These are phyloP conservation scores for Pseudochirops corinnae DNA, from an alignment of 2,797 vertebrate species.

Conservation along the genomic window DNA sequence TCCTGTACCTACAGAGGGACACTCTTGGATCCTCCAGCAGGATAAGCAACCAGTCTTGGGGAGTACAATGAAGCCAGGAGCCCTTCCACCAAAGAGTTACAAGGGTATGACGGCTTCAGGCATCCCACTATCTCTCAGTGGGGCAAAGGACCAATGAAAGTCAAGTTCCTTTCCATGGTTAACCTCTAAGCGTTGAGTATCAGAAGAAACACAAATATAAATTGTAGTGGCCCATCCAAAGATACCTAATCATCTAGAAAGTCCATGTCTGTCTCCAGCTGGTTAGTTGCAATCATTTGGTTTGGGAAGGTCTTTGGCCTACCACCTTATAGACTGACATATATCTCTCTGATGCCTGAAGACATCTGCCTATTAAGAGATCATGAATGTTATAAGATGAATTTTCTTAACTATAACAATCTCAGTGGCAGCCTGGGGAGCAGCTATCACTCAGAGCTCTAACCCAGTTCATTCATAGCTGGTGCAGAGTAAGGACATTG, in stretches of 20 bases:
- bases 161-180: neutral
- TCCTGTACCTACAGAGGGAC: neutral
- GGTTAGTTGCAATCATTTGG: neutral
- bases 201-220: neutral
- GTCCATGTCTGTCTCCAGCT: neutral
- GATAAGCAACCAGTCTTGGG: neutral
- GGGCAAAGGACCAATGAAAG: neutral
- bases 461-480: neutral
- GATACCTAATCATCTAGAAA: neutral
- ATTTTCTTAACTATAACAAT: neutral
- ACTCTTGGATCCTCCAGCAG: slow-evolving; percentile 5
- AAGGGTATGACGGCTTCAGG: neutral
- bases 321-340: neutral
- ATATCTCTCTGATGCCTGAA: neutral
- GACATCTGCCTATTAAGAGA: neutral
- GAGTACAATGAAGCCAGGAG: slow-evolving; percentile 15
- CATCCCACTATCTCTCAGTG: neutral
- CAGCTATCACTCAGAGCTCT: neutral
- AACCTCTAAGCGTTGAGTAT: slow-evolving; percentile 22
- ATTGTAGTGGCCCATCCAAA: neutral
- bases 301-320: slow-evolving; percentile 3
- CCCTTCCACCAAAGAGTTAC: slow-evolving; percentile 21
- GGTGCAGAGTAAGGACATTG: neutral
- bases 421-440: neutral
- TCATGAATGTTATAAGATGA: neutral